Evolutionary conservation across 2,113 vertebrate genomes (phyloP).

Genomic region (Scalopus aquaticus): DNA sequence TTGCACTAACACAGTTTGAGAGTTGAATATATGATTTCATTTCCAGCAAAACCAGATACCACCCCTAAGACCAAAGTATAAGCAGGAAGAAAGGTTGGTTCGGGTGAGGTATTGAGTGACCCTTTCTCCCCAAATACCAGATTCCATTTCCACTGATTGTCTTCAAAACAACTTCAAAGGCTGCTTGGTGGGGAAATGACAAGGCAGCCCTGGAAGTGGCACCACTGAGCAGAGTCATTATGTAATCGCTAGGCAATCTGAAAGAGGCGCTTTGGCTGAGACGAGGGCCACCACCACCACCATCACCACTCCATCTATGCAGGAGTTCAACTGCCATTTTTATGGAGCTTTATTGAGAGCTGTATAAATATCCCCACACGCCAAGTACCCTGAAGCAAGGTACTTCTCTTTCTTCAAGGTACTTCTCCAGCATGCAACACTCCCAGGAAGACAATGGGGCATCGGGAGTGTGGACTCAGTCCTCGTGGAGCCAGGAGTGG

Average conservation of each 20-base stretch:
- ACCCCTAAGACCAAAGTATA: neutral
- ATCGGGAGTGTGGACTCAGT: fast-evolving
- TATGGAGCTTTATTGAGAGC: neutral
- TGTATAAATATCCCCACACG: neutral
- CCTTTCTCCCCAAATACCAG: neutral
- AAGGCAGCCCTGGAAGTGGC: neutral
- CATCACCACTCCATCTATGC: fast-evolving
- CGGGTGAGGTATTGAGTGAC: neutral
- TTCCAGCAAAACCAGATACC: slow-evolving; percentile 61
- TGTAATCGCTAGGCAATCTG: neutral
- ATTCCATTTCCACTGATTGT: neutral
- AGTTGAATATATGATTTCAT: slow-evolving; percentile 66
- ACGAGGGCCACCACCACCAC: neutral
- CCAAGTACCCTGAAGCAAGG: neutral
- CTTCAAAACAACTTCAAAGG: neutral
- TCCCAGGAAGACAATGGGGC: neutral
- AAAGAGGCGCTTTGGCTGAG: no score
- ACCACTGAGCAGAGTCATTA: neutral
- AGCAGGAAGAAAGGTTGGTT: slow-evolving; percentile 33
- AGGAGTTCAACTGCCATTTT: neutral
- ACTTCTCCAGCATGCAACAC: neutral
- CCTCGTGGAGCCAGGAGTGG: neutral
- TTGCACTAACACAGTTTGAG: slow-evolving; percentile 71
- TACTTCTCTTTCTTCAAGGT: no score
- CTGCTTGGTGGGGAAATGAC: neutral